A percentile compares a stretch with the other conserved stretches of the same genome.
These are phyloP conservation scores for Epizoanthus ramosus DNA, from an alignment of 92 coral and sea anemone species.

Conservation along the genomic window DNA sequence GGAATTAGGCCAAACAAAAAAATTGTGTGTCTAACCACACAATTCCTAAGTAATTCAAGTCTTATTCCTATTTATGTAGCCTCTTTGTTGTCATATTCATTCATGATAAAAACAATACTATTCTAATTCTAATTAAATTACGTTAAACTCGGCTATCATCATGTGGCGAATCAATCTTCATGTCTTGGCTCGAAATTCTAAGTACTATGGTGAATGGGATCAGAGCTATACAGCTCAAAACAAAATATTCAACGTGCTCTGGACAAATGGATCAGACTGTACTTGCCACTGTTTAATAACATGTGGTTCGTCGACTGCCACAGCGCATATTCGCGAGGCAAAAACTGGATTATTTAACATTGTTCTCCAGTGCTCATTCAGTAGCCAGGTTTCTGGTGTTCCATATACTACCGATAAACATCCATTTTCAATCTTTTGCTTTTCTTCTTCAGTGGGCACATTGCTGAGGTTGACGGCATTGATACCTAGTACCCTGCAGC, in stretches of 20 bases:
- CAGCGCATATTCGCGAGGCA: constrained; percentile 50
- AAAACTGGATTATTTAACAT: constrained; percentile 42
- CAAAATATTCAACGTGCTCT: not conserved
- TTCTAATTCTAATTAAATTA: not conserved
- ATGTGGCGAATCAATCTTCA: not conserved
- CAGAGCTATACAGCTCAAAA: not conserved
- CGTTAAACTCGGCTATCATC: not conserved
- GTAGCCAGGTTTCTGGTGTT: constrained; percentile 54
- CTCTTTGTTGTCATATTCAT: too few species aligned
- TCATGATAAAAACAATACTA: too few species aligned
- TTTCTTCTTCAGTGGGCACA: constrained; percentile 44
- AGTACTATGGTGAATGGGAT: not conserved
- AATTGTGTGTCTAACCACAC: too few species aligned
- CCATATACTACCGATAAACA: constrained; percentile 51
- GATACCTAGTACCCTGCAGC: constrained; percentile 42
- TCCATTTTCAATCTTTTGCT: constrained; percentile 31
- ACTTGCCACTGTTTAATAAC: constrained; percentile 74
- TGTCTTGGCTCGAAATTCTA: not conserved
- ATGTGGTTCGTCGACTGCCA: constrained; percentile 69
- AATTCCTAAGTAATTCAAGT: too few species aligned
- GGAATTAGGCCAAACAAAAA: too few species aligned
- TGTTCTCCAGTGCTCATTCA: constrained; percentile 43
- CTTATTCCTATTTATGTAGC: too few species aligned
- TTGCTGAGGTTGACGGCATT: constrained; percentile 51
- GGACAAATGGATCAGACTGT: not conserved